Evolutionary conservation across 2,797 vertebrate genomes (phyloP).

Genomic region (Oophaga sylvatica): DNA sequence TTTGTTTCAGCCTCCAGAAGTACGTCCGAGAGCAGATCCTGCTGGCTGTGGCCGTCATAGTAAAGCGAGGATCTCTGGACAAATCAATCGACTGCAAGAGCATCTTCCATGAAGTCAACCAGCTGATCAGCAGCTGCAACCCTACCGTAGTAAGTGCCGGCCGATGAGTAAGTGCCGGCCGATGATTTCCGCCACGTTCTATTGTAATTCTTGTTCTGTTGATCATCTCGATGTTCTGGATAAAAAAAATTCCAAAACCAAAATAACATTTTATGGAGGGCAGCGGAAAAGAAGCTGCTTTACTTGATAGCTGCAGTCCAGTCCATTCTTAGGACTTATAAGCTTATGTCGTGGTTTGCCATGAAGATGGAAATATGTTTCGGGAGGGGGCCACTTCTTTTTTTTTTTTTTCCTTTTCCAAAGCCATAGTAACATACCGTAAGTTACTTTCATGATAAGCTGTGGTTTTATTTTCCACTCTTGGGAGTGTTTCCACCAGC

Average conservation of each 20-base stretch:
- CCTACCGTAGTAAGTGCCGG: slow-evolving; percentile 88
- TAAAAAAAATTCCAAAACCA: too few relatives aligned
- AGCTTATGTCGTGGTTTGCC: background rate
- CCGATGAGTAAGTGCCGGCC: slow-evolving; percentile 76
- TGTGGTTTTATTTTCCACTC: slow-evolving; percentile 32
- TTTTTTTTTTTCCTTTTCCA: background rate
- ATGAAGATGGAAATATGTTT: background rate
- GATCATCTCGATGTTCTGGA: too few relatives aligned
- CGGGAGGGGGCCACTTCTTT: background rate
- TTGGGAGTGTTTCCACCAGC: slow-evolving; percentile 10
- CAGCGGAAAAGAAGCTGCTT: background rate
- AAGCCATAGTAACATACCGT: background rate
- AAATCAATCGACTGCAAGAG: slow-evolving; percentile 97
- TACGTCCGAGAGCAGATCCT: slow-evolving; percentile 98
- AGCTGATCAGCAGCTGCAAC: slow-evolving; percentile 96
- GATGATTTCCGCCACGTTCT: too few relatives aligned
- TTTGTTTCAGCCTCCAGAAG: slow-evolving; percentile 87
- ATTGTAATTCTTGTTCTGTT: too few relatives aligned
- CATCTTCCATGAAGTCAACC: slow-evolving; percentile 96
- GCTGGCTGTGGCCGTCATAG: slow-evolving; percentile 94
- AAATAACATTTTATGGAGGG: too few relatives aligned
- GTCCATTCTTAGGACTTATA: background rate
- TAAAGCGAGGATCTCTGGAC: slow-evolving; percentile 95
- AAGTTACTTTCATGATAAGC: background rate
- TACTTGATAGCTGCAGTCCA: background rate